phyloP scores from a whole-genome alignment of 2,888 invertebrate genomes.

The Biston betularia region DNA sequence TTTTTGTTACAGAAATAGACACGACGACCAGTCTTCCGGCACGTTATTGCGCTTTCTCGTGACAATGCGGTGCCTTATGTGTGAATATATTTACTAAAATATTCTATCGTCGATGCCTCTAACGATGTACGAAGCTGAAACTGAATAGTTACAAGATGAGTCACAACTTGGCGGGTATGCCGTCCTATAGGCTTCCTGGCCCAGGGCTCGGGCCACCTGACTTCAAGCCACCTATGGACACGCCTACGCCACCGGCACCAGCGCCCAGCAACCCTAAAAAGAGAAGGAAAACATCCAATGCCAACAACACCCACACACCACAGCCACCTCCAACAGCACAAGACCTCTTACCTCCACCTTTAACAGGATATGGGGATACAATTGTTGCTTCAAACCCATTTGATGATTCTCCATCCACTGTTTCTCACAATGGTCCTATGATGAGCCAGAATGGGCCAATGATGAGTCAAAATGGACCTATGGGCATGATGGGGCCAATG shows the following conservation, averaged over 20 bases:
- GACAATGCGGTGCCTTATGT: slow-evolving; percentile 76
- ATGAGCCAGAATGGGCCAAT: slow-evolving; percentile 88
- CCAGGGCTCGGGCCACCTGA: slow-evolving; percentile 90
- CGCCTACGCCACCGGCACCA: slow-evolving; percentile 89
- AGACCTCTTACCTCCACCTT: slow-evolving; percentile 93
- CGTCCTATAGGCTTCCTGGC: slow-evolving; percentile 91
- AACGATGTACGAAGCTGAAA: slow-evolving; percentile 74
- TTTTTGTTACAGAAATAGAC: slow-evolving; percentile 84
- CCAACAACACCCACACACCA: slow-evolving; percentile 88
- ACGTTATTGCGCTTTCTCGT: slow-evolving; percentile 73
- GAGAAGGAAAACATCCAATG: slow-evolving; percentile 92
- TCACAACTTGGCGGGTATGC: slow-evolving; percentile 93
- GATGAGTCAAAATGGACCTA: slow-evolving; percentile 89
- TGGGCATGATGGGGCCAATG: slow-evolving; percentile 88
- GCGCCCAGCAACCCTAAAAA: slow-evolving; percentile 95
- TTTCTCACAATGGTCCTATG: slow-evolving; percentile 87
- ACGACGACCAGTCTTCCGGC: slow-evolving; percentile 75
- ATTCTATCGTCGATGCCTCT: slow-evolving; percentile 51
- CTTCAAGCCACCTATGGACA: slow-evolving; percentile 91
- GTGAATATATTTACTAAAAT: slow-evolving; percentile 64
- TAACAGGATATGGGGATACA: slow-evolving; percentile 96
- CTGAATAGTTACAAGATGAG: slow-evolving; percentile 87
- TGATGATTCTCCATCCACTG: slow-evolving; percentile 93
- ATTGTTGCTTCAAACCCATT: slow-evolving; percentile 98
- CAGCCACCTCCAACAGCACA: slow-evolving; percentile 91